Evolutionary conservation across 2,888 invertebrate genomes (phyloP).

Genomic region (Lasioglossum leucozonium): DNA sequence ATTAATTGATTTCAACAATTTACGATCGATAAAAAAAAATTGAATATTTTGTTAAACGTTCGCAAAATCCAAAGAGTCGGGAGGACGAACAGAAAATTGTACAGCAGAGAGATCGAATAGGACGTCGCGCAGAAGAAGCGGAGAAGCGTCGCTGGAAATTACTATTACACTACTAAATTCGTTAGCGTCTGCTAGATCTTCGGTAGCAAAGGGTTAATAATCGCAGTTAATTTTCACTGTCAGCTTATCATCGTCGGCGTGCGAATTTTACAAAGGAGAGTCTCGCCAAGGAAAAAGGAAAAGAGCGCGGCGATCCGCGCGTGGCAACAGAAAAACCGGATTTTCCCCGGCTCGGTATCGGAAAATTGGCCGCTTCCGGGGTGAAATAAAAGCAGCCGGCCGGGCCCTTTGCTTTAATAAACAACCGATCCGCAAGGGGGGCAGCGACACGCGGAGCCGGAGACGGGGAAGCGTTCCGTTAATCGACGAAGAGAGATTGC

Average conservation of each 20-base stretch:
- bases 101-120: not conserved
- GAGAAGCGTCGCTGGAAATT: not conserved
- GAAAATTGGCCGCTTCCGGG: not conserved
- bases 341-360: constrained; percentile 1
- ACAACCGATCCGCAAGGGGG: constrained; percentile 38
- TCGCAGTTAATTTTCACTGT: not conserved
- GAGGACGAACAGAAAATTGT: not conserved
- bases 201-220: not conserved
- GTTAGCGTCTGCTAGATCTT: not conserved
- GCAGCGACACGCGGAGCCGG: constrained; percentile 1
- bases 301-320: not conserved
- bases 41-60: too few species aligned
- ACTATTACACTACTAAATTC: not conserved
- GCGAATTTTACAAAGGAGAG: constrained; percentile 1
- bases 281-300: not conserved
- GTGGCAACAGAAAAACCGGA: not conserved
- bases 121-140: too few species aligned
- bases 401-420: constrained; percentile 37
- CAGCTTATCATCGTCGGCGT: not conserved
- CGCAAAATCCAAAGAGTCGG: not conserved
- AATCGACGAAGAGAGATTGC: constrained; percentile 52
- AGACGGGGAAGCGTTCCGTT: constrained; percentile 36
- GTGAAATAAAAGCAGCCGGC: constrained; percentile 4
- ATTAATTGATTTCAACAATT: too few species aligned
- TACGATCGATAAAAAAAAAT: too few species aligned